Percentiles rank a stretch among this genome's conserved stretches.
These are phyloP conservation scores for Cosmia trapezina DNA, from an alignment of 2,888 invertebrate species.

Conservation along the genomic window DNA sequence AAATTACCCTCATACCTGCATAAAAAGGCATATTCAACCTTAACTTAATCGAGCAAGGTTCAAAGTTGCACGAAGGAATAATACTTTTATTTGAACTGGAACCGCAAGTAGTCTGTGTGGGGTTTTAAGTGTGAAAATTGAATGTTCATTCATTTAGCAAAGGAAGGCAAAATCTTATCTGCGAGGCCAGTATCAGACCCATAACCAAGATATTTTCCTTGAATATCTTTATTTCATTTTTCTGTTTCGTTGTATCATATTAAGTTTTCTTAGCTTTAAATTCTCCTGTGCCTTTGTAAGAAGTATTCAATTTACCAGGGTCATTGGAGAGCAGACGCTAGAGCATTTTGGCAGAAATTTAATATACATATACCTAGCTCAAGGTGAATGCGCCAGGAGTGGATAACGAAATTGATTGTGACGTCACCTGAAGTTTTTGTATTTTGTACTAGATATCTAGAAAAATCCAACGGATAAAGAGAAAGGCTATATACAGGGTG, in stretches of 20 bases:
- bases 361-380: constrained; percentile 11
- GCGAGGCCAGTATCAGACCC: background rate
- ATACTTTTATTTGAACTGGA: constrained; percentile 12
- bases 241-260: background rate
- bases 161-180: background rate
- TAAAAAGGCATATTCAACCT: constrained; percentile 25
- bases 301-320: background rate
- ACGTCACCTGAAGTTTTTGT: background rate
- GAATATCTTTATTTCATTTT: background rate
- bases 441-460: background rate
- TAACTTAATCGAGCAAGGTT: constrained; percentile 26
- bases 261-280: background rate
- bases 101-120: constrained; percentile 4
- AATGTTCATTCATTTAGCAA: constrained; percentile 18
- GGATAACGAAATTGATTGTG: constrained; percentile 12
- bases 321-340: background rate
- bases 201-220: background rate
- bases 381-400: constrained; percentile 38
- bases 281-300: background rate
- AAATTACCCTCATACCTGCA: constrained; percentile 21
- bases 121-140: constrained; percentile 34
- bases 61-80: constrained; percentile 20
- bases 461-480: background rate
- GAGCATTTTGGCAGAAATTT: constrained; percentile 3
- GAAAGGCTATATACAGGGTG: no score